Base-by-base conservation (phyloP, 2,888 invertebrate species). In the Apodemia hepburni region DNA sequence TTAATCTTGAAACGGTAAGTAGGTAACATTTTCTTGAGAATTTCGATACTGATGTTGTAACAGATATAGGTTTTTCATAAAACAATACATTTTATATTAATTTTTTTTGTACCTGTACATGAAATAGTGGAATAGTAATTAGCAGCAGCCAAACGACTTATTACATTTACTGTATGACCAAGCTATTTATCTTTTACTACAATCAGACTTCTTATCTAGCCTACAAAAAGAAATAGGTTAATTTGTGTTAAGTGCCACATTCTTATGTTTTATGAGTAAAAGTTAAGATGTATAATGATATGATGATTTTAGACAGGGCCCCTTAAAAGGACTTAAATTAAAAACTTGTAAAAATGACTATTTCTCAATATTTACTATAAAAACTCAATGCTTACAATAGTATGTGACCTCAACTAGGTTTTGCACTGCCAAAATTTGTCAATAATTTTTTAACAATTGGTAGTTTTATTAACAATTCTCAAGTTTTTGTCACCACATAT, bases 1-100 rank as follows among this genome's bases (percentile, higher is more conserved):
- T 97, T 92, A 96, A 96, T 93, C 94, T 97, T 89, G 96, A 97
- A 82, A 94, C 94, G 95, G 95, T 96, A 93, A 96, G 92, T 90
- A 78, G 81, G 82, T 69, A 45, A 42, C 27, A 22, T 38, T n/a
- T 29, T 29, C 8, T 29, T 33, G 45, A 58, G 18, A 58, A 58
- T 17, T 45, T 47, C 29, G 35, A 22, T 35, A 22, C 51, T 15
- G 33, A 61, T 18, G 35, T 11, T 54, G 17, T 51, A 29, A 47
- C 29, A 51, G 29, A 49, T 17, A 11, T 38, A 38, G 12, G 12
- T n/a, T 12, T 38, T 38, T 12, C 38, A 38, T 3, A 11, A 38
- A 38, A 38, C 12, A n/a, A 15, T 42, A 15, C 6, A 45, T 45
- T 45, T 45, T 15, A 45, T 38, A 38, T 11, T 38, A 38, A 12